Conservation (phyloP, 2,797 vertebrate species). For the Agapornis canus region DNA sequence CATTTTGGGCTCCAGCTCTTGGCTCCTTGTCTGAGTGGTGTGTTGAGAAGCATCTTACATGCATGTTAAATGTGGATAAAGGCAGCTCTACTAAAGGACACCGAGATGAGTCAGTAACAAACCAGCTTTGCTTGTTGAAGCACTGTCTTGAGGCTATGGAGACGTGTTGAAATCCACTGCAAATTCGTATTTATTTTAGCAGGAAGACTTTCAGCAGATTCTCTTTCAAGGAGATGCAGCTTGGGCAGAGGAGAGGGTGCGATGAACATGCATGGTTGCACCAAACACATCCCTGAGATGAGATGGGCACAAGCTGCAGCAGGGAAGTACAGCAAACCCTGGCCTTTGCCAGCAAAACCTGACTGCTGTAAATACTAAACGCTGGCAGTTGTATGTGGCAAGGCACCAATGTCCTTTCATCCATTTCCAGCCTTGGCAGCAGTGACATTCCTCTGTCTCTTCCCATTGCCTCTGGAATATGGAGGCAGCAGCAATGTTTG, state of each 20-base stretch:
- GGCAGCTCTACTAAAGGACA: not conserved
- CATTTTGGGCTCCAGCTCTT: not conserved
- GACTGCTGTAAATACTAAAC: too few relatives aligned
- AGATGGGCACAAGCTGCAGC: rapidly evolving
- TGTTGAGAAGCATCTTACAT: not conserved
- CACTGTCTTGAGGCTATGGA: not conserved
- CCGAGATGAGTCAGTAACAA: not conserved
- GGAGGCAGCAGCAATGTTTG: not conserved
- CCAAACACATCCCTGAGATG: not conserved
- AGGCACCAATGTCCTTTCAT: not conserved
- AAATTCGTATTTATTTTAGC: not conserved
- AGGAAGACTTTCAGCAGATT: not conserved
- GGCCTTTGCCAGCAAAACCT: not conserved
- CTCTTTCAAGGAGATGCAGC: not conserved
- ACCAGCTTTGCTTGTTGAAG: not conserved
- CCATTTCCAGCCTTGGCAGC: not conserved
- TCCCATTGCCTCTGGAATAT: not conserved
- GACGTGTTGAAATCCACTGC: not conserved
- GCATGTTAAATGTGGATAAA: not conserved
- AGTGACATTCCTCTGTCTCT: not conserved
- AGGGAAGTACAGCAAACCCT: not conserved
- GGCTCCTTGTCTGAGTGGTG: not conserved
- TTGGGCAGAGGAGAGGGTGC: not conserved
- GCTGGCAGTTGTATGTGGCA: not conserved
- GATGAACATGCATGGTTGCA: rapidly evolving